Percentiles rank a stretch among this genome's conserved stretches.
Conservation (phyloP, 2,113 vertebrate species). For the Phycodurus eques region DNA sequence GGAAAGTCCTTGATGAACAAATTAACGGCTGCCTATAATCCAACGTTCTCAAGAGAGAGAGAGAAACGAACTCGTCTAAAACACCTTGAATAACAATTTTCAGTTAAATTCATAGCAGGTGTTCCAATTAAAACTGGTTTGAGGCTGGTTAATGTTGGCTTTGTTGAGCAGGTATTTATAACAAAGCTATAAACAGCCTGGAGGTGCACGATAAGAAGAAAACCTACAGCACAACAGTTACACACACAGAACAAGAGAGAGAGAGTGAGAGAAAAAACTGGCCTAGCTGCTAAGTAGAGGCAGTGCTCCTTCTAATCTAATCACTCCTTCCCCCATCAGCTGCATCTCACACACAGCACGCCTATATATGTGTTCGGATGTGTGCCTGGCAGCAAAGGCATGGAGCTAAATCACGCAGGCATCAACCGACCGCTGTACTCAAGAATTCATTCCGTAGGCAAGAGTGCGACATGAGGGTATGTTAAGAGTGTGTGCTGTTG, state of each 20-base stretch:
- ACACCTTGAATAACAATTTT: constrained; percentile 37
- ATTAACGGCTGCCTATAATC: constrained; percentile 7
- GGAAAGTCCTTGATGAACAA: constrained; percentile 14
- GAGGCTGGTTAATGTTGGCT: constrained; percentile 54
- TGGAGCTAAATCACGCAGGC: constrained; percentile 58
- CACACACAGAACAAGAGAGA: constrained; percentile 14
- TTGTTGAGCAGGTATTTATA: constrained; percentile 61
- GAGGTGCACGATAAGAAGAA: constrained; percentile 49
- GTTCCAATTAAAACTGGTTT: constrained; percentile 56
- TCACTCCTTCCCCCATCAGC: constrained; percentile 66
- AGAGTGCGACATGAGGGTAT: constrained; percentile 32
- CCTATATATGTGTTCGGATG: constrained; percentile 9
- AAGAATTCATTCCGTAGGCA: constrained; percentile 57
- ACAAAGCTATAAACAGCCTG: constrained; percentile 49
- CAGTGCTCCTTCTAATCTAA: constrained; percentile 70
- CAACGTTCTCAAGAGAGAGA: constrained; percentile 6
- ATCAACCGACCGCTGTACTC: constrained; percentile 41
- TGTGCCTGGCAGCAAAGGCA: constrained; percentile 57
- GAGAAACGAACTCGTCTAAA: constrained; percentile 24
- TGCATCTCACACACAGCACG: constrained; percentile 50
- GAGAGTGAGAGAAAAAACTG: constrained; percentile 19
- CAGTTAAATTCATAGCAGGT: constrained; percentile 40
- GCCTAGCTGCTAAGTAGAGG: constrained; percentile 46
- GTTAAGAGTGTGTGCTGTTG: constrained; percentile 15
- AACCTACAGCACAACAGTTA: constrained; percentile 52